These are phyloP conservation scores for Shargacucullia verbasci DNA, from an alignment of 2,888 invertebrate species.

Conservation along the genomic window DNA sequence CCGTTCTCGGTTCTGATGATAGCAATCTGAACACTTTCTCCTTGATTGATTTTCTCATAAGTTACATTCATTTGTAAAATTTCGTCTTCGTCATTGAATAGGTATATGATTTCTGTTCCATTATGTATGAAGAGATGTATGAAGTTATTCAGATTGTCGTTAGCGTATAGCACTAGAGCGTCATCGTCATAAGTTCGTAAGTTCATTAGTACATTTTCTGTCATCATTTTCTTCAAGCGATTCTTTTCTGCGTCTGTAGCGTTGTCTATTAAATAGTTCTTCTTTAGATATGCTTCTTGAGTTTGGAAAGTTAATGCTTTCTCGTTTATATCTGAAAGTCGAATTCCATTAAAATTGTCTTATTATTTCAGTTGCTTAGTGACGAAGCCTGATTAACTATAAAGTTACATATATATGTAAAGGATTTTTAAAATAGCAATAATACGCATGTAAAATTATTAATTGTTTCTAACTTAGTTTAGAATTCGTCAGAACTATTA, in stretches of 20 bases:
- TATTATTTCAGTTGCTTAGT: not conserved
- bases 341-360: not conserved
- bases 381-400: no score
- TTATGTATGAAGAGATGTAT: slow-evolving; percentile 95
- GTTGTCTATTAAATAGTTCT: slow-evolving; percentile 93
- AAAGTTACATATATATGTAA: no score
- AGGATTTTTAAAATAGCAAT: no score
- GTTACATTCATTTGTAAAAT: slow-evolving; percentile 94
- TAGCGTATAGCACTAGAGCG: slow-evolving; percentile 95
- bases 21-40: slow-evolving; percentile 96
- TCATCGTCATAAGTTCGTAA: slow-evolving; percentile 95
- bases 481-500: no score
- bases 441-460: no score
- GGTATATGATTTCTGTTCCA: slow-evolving; percentile 94
- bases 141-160: slow-evolving; percentile 98
- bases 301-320: slow-evolving; percentile 96
- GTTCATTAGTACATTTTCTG: slow-evolving; percentile 95
- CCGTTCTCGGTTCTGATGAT: slow-evolving; percentile 92
- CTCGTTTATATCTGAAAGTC: slow-evolving; percentile 94
- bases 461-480: no score
- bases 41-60: slow-evolving; percentile 92
- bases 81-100: slow-evolving; percentile 95
- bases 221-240: slow-evolving; percentile 92
- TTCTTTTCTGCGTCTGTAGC: slow-evolving; percentile 90
- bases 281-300: slow-evolving; percentile 93